Percentiles rank a stretch among this genome's conserved stretches.
phyloP scores from a whole-genome alignment of 2,888 invertebrate species.

The Dusona sp. region DNA sequence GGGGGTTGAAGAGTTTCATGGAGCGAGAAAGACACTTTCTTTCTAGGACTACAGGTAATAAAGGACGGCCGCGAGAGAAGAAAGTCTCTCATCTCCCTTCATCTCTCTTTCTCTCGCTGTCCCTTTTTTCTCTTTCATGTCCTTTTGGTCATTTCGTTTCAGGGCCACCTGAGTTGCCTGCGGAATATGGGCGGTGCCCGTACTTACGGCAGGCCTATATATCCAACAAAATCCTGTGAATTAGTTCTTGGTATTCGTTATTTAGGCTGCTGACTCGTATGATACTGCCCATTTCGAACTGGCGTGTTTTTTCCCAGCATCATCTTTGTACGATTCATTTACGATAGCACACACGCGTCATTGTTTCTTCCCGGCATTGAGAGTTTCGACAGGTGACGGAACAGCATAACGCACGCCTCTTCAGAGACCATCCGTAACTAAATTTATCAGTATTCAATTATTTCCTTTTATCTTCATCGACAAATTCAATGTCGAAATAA shows the following conservation, averaged over 20 bases:
- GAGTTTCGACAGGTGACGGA: constrained; percentile 9
- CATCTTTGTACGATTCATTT: constrained; percentile 4
- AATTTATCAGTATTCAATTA: neutral
- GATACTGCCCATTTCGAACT: constrained; percentile 13
- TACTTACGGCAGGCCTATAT: constrained; percentile 29
- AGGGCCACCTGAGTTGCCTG: constrained; percentile 69
- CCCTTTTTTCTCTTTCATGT: constrained; percentile 4
- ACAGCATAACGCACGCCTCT: constrained; percentile 1
- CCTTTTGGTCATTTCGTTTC: constrained; percentile 34
- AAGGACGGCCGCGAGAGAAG: constrained; percentile 26
- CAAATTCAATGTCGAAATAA: neutral
- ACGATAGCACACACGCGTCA: neutral
- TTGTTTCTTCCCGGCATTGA: neutral
- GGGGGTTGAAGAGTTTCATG: constrained; percentile 45
- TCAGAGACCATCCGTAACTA: neutral
- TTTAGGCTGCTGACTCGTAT: constrained; percentile 61
- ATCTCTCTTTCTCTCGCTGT: constrained; percentile 3
- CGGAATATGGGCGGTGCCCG: constrained; percentile 69
- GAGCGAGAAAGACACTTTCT: constrained; percentile 54
- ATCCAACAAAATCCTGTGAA: constrained; percentile 70
- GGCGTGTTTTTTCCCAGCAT: constrained; percentile 30
- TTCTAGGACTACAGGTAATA: constrained; percentile 37
- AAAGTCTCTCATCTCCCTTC: constrained; percentile 40
- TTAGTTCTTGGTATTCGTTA: constrained; percentile 78
- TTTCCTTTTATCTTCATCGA: neutral